A percentile compares a stretch with the other conserved stretches of the same genome.
Conservation (phyloP, 2,888 invertebrate species). For the Pandemis heparana region DNA sequence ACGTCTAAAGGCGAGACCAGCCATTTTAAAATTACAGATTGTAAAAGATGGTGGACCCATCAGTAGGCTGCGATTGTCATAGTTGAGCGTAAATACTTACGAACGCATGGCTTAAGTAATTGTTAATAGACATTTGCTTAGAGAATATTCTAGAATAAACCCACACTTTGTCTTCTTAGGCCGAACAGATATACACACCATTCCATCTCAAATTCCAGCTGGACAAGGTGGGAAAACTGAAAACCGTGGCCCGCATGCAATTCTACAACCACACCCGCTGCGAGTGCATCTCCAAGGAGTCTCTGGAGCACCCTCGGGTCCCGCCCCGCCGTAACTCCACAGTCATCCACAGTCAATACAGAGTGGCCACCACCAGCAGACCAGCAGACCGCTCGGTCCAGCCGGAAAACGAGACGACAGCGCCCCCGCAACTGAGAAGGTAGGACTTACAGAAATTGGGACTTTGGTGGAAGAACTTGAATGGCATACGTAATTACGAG, state of each 20-base stretch:
- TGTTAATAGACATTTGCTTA: not conserved
- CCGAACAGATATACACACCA: not conserved
- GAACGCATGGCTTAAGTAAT: not conserved
- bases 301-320: constrained; percentile 52
- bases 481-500: too few species aligned
- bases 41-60: too few species aligned
- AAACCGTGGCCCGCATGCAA: constrained; percentile 65
- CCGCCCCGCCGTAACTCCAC: constrained; percentile 41
- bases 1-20: too few species aligned
- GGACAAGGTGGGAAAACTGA: constrained; percentile 67
- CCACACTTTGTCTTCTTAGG: too few species aligned
- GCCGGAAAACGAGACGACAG: constrained; percentile 65
- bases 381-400: not conserved
- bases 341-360: not conserved
- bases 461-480: too few species aligned
- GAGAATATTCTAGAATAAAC: not conserved
- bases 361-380: constrained; percentile 31
- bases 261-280: constrained; percentile 80
- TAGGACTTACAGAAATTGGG: constrained; percentile 44
- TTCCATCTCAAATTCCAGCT: constrained; percentile 58
- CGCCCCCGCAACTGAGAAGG: constrained; percentile 73
- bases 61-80: too few species aligned
- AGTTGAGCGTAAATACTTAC: too few species aligned
- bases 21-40: too few species aligned
- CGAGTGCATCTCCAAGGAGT: constrained; percentile 70